Base-by-base conservation (phyloP, 2,113 vertebrate genomes). In the Tragelaphus buxtoni region DNA sequence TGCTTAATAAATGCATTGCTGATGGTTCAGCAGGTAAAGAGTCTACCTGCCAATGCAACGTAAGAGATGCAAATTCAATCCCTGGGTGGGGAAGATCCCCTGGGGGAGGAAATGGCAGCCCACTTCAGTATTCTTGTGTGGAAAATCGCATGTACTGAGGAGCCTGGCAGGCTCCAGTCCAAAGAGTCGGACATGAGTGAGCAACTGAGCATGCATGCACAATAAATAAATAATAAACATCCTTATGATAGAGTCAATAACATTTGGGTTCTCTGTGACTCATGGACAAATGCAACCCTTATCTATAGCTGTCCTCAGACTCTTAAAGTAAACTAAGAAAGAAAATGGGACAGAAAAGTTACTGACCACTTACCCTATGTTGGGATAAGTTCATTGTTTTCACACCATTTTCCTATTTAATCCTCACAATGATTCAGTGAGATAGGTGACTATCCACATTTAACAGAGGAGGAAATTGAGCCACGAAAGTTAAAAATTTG, bases 401-500 rank as follows among this genome's bases (percentile, higher is more conserved):
- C 60, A 85, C 5, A 80, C 7, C 0, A 17, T 60, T 90, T 88
- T 87, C 30, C 20, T 88, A 39, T 86, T 91, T 77, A 86, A 94
- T 79, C 10, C 24, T 89, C 63, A 81, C 18, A 82, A 28, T 39
- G 89, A 11, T 24, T 86, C 28, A 4, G 22, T 45, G 28, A 94
- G 28, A 17, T 42, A 72, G 32, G 22, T 30, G 61, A 61, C 42
- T 49, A 26, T 42, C 47, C 55, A 72, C 32, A 74, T 91, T 81
- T 92, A 60, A 92, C 7, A 91, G 42, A 80, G n/a, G 16, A 91
- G 42, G 24, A 26, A 97, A 91, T 56, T 69, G 39, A 93, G 49
- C 11, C 56, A 58, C 12, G 84, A 53, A 94, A 77, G 80, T 95
- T 84, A 55, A 94, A 94, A 56, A 69, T 39, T 87, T 97, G 17